phyloP scores from a whole-genome alignment of 2,888 invertebrate genomes.

The Hyposoter didymator region DNA sequence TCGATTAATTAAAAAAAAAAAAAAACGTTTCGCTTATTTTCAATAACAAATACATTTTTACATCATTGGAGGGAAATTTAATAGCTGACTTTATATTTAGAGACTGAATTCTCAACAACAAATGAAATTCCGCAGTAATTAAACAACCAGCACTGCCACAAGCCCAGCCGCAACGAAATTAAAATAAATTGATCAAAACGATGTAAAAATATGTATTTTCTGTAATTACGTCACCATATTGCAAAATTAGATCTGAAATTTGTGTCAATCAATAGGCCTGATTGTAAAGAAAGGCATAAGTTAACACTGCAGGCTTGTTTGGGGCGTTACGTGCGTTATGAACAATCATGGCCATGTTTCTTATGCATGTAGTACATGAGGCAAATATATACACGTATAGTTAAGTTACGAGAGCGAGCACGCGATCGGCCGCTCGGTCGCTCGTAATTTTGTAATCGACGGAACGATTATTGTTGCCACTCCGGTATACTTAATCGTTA shows the following conservation, averaged over 20 bases:
- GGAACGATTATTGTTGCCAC: conserved; percentile 62
- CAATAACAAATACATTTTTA: neutral
- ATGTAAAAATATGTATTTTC: neutral
- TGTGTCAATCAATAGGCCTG: conserved; percentile 23
- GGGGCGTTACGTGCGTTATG: conserved; percentile 50
- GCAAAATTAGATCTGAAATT: conserved; percentile 10
- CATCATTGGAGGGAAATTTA: neutral
- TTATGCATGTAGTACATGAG: conserved; percentile 22
- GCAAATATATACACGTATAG: conserved; percentile 13
- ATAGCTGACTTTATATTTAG: too few species aligned
- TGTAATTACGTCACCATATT: neutral
- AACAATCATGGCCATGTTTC: conserved; percentile 56
- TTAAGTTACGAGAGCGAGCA: conserved; percentile 56
- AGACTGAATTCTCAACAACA: neutral
- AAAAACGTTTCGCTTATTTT: neutral
- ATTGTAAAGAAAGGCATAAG: conserved; percentile 25
- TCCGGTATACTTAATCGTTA: conserved; percentile 53
- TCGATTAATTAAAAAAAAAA: too few species aligned
- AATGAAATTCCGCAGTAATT: neutral
- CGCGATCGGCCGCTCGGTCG: conserved; percentile 51
- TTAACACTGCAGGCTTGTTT: conserved; percentile 10
- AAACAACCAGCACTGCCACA: neutral
- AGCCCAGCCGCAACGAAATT: neutral
- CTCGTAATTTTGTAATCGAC: conserved; percentile 63
- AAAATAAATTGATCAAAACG: neutral